Evolutionary conservation across 2,797 vertebrate species (phyloP).

Genomic region (Enteromius viviparus): DNA sequence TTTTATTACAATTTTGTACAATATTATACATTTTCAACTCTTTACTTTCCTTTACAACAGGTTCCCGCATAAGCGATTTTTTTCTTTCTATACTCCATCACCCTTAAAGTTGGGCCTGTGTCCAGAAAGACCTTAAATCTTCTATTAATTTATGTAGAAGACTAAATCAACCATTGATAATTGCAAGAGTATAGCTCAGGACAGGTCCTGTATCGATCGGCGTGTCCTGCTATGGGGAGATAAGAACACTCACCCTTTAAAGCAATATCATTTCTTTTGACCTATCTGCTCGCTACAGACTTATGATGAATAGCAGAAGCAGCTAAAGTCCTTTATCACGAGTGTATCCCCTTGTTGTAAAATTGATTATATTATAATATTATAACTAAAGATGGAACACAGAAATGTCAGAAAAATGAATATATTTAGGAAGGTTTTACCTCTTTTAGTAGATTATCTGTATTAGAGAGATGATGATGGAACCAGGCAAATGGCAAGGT

Average conservation of each 20-base stretch:
- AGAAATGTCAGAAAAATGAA: conserved; percentile 99
- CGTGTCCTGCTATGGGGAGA: conserved; percentile 97
- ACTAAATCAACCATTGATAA: conserved; percentile 99
- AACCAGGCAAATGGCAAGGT: conserved; percentile 69
- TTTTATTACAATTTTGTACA: background rate
- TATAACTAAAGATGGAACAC: conserved; percentile 98
- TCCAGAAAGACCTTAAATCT: conserved; percentile 91
- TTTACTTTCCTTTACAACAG: conserved; percentile 72
- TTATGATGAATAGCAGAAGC: conserved; percentile 99
- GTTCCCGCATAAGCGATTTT: conserved; percentile 73
- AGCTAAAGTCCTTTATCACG: conserved; percentile 99
- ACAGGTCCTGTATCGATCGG: conserved; percentile 95
- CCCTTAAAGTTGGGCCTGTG: conserved; percentile 70
- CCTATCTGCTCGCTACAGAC: conserved; percentile 99
- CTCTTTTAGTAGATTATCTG: conserved; percentile 85
- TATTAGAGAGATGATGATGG: conserved; percentile 93
- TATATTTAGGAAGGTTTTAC: conserved; percentile 88
- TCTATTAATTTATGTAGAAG: conserved; percentile 98
- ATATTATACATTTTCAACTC: too few species aligned
- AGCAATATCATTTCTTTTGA: conserved; percentile 99
- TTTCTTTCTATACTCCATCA: conserved; percentile 56
- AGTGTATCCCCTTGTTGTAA: conserved; percentile 99
- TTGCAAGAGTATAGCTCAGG: conserved; percentile 93
- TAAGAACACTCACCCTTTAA: conserved; percentile 99
- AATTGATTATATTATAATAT: conserved; percentile 85